Base-by-base conservation (phyloP, 2,113 vertebrate species). In the Zosterops hypoxanthus region DNA sequence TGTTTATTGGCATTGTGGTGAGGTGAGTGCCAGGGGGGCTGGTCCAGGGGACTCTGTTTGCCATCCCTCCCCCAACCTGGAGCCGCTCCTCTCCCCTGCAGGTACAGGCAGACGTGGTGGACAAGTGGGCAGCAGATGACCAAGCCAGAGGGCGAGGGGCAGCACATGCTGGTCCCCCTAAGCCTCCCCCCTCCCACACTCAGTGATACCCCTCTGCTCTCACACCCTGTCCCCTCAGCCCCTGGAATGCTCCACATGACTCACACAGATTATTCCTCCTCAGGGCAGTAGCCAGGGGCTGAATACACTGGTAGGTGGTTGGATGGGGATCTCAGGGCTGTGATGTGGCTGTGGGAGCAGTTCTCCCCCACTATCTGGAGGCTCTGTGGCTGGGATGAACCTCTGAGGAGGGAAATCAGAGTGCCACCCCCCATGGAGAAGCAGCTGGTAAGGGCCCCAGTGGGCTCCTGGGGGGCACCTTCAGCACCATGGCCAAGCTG, bases 21-120 rank as follows among this genome's bases (percentile, higher is more conserved):
- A 97, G 98, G 98, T 98, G 85, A 98, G 88, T 63, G 42, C 16
- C 24, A 3, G 1, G 8, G 44, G 23, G 7, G 4, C 7, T 14
- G 34, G 19, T 8, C 2, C 8, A 5, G 8, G 25, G 50, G 34
- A 7, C 6, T 68, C 17, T 21, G 2, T n/a, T 26, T 36, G 17
- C 17, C 7, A 6, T 5, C 5, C 7, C 6, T 5, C 5, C 39
- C 12, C 75, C 9, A 1, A 82, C 66, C 10, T 33, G 20, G 11
- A 18, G 12, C 53, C 3, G 0, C 56, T 81, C 31, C 86, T 22
- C 18, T 68, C 25, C 42, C 57, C 39, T 31, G 14, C 91, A 96
- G 96, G 88, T 96, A 92, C 72, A 39, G 39, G 34, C 93, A 92
- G 75, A 72, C 1, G 4, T 61, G 80, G 92, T 24, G 22, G 39